Conservation (phyloP, 2,888 invertebrate genomes). For the Chymomyza amoena region DNA sequence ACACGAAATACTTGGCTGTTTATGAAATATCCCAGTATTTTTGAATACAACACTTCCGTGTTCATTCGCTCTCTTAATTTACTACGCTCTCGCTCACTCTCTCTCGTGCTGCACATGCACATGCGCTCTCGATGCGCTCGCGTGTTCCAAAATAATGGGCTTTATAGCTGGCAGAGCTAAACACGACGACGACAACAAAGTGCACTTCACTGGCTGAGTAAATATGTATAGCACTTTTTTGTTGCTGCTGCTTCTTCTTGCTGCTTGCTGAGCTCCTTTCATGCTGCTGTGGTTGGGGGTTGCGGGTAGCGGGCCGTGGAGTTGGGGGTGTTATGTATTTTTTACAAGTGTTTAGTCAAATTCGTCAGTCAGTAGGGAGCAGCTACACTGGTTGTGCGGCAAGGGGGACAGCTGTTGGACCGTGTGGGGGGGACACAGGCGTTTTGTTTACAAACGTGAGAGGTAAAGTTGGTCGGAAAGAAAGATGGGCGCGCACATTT, state of each 20-base stretch:
- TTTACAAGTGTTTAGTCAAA: constrained; percentile 72
- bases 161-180: constrained; percentile 26
- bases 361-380: constrained; percentile 27
- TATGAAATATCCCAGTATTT: constrained; percentile 68
- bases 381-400: neutral
- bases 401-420: constrained; percentile 7
- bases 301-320: constrained; percentile 16
- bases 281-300: constrained; percentile 27
- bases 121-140: constrained; percentile 41
- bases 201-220: constrained; percentile 61
- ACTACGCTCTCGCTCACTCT: constrained; percentile 6
- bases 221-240: constrained; percentile 40
- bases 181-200: constrained; percentile 27
- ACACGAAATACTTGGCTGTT: constrained; percentile 25
- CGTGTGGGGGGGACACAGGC: constrained; percentile 14
- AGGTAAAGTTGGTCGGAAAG: constrained; percentile 41
- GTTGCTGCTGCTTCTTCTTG: constrained; percentile 23
- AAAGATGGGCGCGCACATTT: constrained; percentile 50
- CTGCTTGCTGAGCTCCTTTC: constrained; percentile 43
- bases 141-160: constrained; percentile 56
- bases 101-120: constrained; percentile 27
- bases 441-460: constrained; percentile 66
- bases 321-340: constrained; percentile 70
- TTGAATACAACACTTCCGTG: constrained; percentile 50
- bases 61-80: constrained; percentile 5